These are phyloP conservation scores for Catamblyrhynchus diadema DNA, from an alignment of 2,797 vertebrate genomes.

Conservation along the genomic window DNA sequence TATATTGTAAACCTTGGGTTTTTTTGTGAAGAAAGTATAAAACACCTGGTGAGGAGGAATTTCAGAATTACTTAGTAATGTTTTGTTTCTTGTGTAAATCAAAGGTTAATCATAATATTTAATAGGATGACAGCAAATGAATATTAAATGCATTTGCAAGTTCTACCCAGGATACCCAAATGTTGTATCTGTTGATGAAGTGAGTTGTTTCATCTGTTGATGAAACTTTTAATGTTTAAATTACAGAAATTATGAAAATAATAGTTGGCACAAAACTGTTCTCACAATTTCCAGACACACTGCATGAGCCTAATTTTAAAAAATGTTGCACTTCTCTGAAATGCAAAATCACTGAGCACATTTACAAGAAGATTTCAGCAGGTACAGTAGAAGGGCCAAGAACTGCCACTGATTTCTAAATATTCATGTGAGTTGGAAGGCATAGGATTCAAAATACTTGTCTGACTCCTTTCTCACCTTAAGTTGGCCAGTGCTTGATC, in stretches of 20 bases:
- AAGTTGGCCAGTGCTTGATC: neutral
- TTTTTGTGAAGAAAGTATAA: neutral
- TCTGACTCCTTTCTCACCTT: neutral
- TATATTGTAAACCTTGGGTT: neutral
- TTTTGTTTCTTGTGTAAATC: neutral
- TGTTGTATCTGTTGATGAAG: neutral
- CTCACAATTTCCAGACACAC: neutral
- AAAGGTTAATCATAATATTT: neutral
- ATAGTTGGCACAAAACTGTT: neutral
- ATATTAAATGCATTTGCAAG: neutral
- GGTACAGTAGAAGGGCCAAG: neutral
- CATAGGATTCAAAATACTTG: neutral
- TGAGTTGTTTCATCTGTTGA: neutral
- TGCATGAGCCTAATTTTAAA: neutral
- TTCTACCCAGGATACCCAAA: neutral
- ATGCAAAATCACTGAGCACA: neutral
- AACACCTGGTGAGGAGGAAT: neutral
- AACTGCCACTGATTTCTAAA: conserved; percentile 21
- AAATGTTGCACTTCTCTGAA: neutral
- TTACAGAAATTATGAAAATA: neutral
- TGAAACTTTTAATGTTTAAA: neutral
- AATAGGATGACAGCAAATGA: neutral
- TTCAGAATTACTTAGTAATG: neutral
- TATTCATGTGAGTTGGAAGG: neutral
- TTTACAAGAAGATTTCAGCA: neutral